Evolutionary conservation across 1,140 invertebrate species (phyloP).

Genomic region (Chionoecetes opilio): DNA sequence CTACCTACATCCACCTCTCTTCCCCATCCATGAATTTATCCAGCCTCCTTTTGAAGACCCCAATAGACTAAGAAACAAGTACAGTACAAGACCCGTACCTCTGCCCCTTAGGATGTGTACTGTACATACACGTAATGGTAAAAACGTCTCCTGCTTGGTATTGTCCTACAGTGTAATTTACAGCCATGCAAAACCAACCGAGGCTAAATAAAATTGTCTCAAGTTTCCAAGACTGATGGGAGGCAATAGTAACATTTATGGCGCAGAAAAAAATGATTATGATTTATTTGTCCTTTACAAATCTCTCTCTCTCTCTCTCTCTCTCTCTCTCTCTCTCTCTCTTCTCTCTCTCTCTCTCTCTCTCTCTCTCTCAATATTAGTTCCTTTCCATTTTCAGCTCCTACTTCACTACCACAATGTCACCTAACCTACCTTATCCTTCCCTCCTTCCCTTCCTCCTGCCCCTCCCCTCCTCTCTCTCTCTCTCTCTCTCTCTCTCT

Average conservation of each 20-base stretch:
- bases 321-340: not conserved
- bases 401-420: too few species aligned
- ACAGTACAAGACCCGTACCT: not conserved
- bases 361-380: slow-evolving; percentile 36
- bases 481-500: slow-evolving; percentile 9
- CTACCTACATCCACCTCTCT: too few species aligned
- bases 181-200: not conserved
- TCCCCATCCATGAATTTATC: too few species aligned
- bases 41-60: too few species aligned
- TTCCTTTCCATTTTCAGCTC: too few species aligned
- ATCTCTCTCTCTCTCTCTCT: not conserved
- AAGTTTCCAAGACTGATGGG: not conserved
- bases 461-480: slow-evolving; percentile 13
- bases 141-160: not conserved
- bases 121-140: too few species aligned
- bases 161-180: not conserved
- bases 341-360: not conserved
- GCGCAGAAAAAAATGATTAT: not conserved
- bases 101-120: not conserved
- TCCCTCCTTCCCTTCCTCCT: too few species aligned
- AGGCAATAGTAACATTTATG: not conserved
- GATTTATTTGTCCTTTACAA: too few species aligned
- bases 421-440: too few species aligned
- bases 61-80: too few species aligned
- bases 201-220: not conserved